phyloP scores from a whole-genome alignment of 2,113 vertebrate genomes.

The Lathamus discolor region DNA sequence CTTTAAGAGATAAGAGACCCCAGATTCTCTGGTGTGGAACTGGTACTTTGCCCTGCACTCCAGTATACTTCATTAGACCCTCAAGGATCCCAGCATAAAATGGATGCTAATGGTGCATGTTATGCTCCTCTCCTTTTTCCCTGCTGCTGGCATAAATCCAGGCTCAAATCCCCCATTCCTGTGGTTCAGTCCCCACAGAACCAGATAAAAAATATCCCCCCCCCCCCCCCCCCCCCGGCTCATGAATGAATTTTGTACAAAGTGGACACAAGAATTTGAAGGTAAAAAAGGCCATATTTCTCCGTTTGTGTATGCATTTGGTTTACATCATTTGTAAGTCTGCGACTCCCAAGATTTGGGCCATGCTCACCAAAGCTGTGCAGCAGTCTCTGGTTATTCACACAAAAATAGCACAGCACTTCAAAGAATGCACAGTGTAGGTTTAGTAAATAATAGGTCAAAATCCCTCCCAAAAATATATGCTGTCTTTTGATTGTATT shows the following conservation, averaged over 20 bases:
- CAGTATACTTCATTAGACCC: neutral
- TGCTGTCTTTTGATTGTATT: neutral
- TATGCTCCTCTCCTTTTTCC: neutral
- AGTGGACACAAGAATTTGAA: neutral
- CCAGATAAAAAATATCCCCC: neutral
- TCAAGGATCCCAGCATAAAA: neutral
- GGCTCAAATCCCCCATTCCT: neutral
- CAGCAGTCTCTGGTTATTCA: neutral
- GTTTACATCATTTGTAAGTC: neutral
- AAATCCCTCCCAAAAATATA: neutral
- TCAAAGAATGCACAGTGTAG: neutral
- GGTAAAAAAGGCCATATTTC: neutral
- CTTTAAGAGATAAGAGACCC: neutral
- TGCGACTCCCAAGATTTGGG: neutral
- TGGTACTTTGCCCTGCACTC: neutral
- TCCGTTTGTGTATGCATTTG: neutral
- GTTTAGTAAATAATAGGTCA: neutral
- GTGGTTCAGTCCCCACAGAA: neutral
- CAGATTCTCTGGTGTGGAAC: neutral
- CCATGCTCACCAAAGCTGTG: neutral
- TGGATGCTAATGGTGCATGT: neutral
- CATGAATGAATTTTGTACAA: neutral
- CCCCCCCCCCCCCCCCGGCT: neutral
- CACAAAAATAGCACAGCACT: neutral
- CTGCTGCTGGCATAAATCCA: neutral